phyloP scores from a whole-genome alignment of 1,140 invertebrate species.

The Drosophila suzukii region DNA sequence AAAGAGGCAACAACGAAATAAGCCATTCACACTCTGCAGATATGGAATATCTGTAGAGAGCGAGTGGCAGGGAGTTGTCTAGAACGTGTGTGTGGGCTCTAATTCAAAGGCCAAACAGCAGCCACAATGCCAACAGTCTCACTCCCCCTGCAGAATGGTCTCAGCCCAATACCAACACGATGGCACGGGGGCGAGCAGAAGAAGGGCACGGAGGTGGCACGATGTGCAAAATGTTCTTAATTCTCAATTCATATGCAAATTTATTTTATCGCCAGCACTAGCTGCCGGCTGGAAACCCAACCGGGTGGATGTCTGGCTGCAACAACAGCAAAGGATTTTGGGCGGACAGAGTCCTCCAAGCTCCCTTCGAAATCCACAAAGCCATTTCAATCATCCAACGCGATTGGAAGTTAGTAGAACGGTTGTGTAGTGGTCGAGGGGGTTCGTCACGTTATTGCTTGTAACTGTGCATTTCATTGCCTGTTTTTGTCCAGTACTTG shows the following conservation, averaged over 20 bases:
- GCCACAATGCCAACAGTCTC: constrained; percentile 67
- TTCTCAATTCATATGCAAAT: constrained; percentile 84
- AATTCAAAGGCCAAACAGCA: constrained; percentile 81
- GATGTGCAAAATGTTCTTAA: constrained; percentile 83
- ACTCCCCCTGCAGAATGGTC: constrained; percentile 15
- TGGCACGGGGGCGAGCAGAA: constrained; percentile 2
- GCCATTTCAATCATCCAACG: constrained; percentile 45
- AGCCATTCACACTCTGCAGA: constrained; percentile 71
- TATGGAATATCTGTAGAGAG: constrained; percentile 17
- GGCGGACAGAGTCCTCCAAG: constrained; percentile 42
- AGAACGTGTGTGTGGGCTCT: constrained; percentile 51
- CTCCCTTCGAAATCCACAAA: constrained; percentile 8
- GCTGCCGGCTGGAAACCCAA: constrained; percentile 32
- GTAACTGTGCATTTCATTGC: constrained; percentile 58
- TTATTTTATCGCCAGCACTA: constrained; percentile 76
- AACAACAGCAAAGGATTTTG: constrained; percentile 75
- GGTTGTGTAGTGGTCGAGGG: constrained; percentile 12
- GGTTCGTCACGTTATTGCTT: constrained; percentile 62
- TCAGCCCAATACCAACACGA: constrained; percentile 27
- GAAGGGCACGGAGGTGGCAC: constrained; percentile 37
- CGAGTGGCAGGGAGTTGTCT: background rate
- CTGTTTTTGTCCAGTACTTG: constrained; percentile 38
- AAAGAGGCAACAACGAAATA: constrained; percentile 72
- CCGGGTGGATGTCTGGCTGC: constrained; percentile 51
- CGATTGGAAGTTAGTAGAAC: constrained; percentile 7